Evolutionary conservation across 2,888 invertebrate genomes (phyloP).

Genomic region (Micoletzkya japonica): DNA sequence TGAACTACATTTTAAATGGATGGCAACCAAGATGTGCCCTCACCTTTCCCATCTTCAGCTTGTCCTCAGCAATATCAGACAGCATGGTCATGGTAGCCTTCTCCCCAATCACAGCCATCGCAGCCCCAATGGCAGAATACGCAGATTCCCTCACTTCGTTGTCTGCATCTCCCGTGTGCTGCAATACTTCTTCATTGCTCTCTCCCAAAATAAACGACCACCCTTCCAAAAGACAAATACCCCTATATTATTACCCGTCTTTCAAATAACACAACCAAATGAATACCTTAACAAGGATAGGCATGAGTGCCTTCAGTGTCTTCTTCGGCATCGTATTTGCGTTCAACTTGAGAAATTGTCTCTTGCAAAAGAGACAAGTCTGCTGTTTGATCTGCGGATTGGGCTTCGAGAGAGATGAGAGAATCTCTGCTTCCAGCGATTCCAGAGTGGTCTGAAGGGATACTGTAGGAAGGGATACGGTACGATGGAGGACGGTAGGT

Average conservation of each 20-base stretch:
- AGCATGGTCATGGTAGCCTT: slow-evolving; percentile 73
- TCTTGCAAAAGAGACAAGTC: slow-evolving; percentile 59
- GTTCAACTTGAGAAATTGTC: slow-evolving; percentile 39
- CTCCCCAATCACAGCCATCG: slow-evolving; percentile 90
- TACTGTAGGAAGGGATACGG: too few relatives aligned
- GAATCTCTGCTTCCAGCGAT: slow-evolving; percentile 75
- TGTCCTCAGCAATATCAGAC: slow-evolving; percentile 47
- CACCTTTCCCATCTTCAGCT: slow-evolving; percentile 46
- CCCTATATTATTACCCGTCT: not conserved
- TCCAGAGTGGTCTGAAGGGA: slow-evolving; percentile 69
- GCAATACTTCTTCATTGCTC: slow-evolving; percentile 4
- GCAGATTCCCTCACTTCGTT: slow-evolving; percentile 88
- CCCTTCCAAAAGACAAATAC: not conserved
- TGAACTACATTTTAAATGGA: not conserved
- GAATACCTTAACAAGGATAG: slow-evolving; percentile 50
- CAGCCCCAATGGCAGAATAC: slow-evolving; percentile 88
- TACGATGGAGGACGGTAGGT: too few relatives aligned
- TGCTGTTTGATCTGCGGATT: slow-evolving; percentile 67
- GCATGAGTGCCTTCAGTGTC: slow-evolving; percentile 65
- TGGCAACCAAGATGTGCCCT: slow-evolving; percentile 1
- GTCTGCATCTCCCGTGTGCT: slow-evolving; percentile 71
- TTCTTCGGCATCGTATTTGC: slow-evolving; percentile 66
- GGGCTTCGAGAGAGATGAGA: slow-evolving; percentile 76
- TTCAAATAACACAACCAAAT: not conserved
- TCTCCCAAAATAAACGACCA: not conserved